phyloP scores from a whole-genome alignment of 2,797 vertebrate species.

The Bothrops alternatus region DNA sequence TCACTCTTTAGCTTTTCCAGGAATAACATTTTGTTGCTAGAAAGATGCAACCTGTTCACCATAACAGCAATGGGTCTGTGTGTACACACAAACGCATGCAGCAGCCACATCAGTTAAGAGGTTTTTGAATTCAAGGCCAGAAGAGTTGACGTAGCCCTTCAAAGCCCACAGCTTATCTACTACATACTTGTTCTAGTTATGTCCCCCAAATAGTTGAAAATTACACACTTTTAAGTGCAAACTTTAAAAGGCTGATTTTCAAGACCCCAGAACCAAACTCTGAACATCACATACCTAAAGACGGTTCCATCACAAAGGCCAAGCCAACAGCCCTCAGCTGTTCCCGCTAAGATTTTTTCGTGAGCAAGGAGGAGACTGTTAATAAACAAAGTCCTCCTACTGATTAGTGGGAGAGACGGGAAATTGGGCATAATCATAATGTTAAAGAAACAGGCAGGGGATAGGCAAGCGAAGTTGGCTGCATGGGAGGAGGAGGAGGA shows the following conservation, averaged over 20 bases:
- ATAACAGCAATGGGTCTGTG: neutral
- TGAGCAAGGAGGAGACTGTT: no score
- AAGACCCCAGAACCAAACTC: neutral
- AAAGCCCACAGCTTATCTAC: neutral
- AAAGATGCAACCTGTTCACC: neutral
- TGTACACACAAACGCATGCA: neutral
- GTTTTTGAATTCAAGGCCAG: neutral
- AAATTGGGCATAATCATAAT: neutral
- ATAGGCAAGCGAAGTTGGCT: no score
- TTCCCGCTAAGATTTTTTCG: neutral
- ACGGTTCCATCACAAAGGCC: neutral
- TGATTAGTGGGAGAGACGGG: neutral
- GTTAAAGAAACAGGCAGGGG: neutral
- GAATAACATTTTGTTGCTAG: neutral
- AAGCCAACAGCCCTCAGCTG: no score
- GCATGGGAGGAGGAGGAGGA: neutral
- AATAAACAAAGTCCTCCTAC: neutral
- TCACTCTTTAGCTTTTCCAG: neutral
- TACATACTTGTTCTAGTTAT: neutral
- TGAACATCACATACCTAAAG: neutral
- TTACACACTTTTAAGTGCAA: neutral
- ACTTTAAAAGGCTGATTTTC: neutral
- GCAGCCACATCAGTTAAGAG: neutral
- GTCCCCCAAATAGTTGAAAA: neutral
- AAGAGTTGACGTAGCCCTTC: neutral